A percentile compares a stretch with the other conserved stretches of the same genome.
Conservation (phyloP, 2,113 vertebrate genomes). For the Anoura caudifer region DNA sequence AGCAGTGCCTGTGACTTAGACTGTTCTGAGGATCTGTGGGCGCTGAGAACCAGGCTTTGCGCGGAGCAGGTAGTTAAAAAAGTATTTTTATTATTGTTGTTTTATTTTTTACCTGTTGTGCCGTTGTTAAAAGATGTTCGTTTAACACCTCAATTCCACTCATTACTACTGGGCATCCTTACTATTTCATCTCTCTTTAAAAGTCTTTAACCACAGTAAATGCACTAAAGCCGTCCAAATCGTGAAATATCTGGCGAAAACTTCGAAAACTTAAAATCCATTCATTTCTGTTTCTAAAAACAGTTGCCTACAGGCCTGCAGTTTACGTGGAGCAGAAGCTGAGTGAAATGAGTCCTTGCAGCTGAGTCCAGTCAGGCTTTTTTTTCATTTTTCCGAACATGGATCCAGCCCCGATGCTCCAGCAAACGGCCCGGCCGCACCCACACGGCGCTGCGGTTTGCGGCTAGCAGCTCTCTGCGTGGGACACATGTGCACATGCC, state of each 20-base stretch:
- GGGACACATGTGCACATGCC: neutral
- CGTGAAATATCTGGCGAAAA: neutral
- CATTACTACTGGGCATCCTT: neutral
- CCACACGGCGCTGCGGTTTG: neutral
- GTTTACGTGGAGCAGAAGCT: neutral
- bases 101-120: neutral
- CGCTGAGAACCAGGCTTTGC: neutral
- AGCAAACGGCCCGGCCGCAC: neutral
- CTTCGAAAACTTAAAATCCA: neutral
- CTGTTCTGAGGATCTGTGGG: neutral
- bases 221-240: neutral
- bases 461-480: neutral
- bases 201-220: neutral
- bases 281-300: neutral
- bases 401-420: neutral
- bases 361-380: neutral
- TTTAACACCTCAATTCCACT: neutral
- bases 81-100: neutral
- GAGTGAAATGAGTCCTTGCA: too few species aligned
- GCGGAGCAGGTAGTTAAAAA: neutral
- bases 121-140: neutral
- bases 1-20: neutral
- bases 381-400: neutral
- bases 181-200: neutral
- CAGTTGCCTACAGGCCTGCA: neutral